These are phyloP conservation scores for Acanthosepion esculentum DNA, from an alignment of 2,888 invertebrate genomes.

Conservation along the genomic window DNA sequence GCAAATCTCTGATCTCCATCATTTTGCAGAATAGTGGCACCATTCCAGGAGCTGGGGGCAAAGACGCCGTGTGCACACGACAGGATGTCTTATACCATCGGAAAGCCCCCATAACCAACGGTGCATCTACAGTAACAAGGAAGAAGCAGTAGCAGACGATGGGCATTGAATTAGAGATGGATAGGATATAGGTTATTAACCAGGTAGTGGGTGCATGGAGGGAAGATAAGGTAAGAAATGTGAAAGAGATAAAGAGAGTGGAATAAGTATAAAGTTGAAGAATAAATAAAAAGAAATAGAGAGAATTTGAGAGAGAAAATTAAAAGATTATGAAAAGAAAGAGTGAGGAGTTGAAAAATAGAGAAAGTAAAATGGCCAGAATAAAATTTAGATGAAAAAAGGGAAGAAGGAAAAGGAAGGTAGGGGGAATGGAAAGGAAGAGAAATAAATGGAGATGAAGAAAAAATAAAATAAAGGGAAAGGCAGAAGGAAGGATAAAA, in stretches of 20 bases:
- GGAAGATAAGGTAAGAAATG: background rate
- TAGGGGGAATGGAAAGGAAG: background rate
- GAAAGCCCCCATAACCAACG: background rate
- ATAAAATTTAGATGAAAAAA: background rate
- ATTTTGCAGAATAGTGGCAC: conserved; percentile 13
- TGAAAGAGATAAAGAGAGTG: background rate
- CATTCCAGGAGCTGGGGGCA: conserved; percentile 11
- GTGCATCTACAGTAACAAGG: background rate
- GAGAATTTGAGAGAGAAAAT: background rate
- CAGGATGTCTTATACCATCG: conserved; percentile 4
- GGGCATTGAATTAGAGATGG: background rate
- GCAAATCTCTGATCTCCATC: conserved; percentile 33
- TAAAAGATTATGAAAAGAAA: background rate
- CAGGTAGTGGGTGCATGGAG: background rate
- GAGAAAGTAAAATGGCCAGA: background rate
- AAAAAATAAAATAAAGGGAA: background rate
- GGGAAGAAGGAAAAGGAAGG: no score
- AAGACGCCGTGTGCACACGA: background rate
- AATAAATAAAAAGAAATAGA: background rate
- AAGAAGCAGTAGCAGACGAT: background rate
- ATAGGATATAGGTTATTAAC: background rate
- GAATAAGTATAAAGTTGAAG: background rate
- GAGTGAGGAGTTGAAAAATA: background rate
- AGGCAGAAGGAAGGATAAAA: background rate
- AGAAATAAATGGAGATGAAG: background rate